phyloP scores from a whole-genome alignment of 2,113 vertebrate genomes.

The Atrichornis clamosus region DNA sequence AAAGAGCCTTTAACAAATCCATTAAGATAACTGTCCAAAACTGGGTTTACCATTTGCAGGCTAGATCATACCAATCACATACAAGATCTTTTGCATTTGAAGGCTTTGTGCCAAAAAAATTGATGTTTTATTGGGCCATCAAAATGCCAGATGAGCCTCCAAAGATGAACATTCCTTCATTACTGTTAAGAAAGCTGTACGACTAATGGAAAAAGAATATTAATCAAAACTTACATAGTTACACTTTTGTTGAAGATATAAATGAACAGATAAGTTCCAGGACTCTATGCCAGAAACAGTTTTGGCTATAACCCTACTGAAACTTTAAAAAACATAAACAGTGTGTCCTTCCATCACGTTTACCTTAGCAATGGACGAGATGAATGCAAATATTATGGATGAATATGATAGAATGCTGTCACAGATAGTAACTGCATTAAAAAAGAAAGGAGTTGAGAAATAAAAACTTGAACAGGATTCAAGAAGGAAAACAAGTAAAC shows the following conservation, averaged over 20 bases:
- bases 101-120: background rate
- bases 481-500: background rate
- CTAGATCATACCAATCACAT: background rate
- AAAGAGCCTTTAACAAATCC: background rate
- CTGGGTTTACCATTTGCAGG: background rate
- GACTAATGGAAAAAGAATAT: background rate
- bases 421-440: background rate
- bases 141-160: background rate
- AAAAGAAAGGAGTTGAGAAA: background rate
- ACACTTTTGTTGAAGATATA: background rate
- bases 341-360: background rate
- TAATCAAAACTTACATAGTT: background rate
- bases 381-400: background rate
- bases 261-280: background rate
- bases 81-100: background rate
- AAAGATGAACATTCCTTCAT: background rate
- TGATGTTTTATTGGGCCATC: background rate
- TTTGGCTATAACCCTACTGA: background rate
- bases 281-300: background rate
- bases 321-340: background rate
- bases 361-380: background rate
- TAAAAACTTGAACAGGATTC: background rate
- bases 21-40: background rate
- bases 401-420: background rate
- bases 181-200: background rate